phyloP scores from a whole-genome alignment of 2,113 vertebrate species.

The Proterorhinus semilunaris region DNA sequence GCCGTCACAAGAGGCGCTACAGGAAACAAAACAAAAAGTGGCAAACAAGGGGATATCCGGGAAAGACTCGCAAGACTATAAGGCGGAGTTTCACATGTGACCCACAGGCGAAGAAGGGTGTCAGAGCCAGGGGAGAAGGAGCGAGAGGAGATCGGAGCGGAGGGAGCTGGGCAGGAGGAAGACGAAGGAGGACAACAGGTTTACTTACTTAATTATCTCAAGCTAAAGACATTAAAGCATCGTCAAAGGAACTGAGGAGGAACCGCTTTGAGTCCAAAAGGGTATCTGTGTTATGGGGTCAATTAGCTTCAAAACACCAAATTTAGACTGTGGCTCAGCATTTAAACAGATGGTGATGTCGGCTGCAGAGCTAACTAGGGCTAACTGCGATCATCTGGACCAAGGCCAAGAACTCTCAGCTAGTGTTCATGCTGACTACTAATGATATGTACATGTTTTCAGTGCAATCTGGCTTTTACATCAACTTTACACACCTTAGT shows the following conservation, averaged over 20 bases:
- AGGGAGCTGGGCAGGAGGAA: too few species aligned
- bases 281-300: constrained; percentile 1
- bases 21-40: too few species aligned
- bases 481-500: too few species aligned
- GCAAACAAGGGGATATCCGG: too few species aligned
- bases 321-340: neutral
- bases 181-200: too few species aligned
- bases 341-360: constrained; percentile 8
- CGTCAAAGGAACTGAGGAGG: neutral
- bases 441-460: neutral
- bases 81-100: too few species aligned
- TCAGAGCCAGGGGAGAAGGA: too few species aligned
- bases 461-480: constrained; percentile 13
- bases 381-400: neutral
- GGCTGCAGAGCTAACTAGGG: neutral
- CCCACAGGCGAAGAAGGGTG: too few species aligned
- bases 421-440: neutral
- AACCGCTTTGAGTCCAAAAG: neutral
- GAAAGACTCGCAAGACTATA: too few species aligned
- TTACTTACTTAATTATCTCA: too few species aligned
- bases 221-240: neutral
- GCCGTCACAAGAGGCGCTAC: too few species aligned
- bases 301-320: neutral
- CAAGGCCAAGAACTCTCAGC: neutral
- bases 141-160: too few species aligned